These are phyloP conservation scores for Pyrgilauda ruficollis DNA, from an alignment of 2,113 vertebrate species.

Conservation along the genomic window DNA sequence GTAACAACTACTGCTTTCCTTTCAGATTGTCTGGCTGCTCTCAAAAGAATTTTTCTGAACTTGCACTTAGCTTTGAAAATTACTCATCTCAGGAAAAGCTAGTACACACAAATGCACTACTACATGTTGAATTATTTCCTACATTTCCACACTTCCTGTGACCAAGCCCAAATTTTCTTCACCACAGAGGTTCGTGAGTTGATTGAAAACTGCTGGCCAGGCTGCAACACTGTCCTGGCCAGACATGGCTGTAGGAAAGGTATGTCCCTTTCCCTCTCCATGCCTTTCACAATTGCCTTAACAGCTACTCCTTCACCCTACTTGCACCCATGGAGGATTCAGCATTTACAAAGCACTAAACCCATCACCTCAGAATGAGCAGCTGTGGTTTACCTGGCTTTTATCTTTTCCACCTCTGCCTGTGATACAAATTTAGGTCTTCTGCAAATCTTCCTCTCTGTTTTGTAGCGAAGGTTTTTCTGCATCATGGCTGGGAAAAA, in stretches of 20 bases:
- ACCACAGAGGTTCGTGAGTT: fast-evolving
- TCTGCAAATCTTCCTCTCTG: slow-evolving; percentile 75
- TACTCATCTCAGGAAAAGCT: not conserved
- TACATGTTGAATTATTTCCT: not conserved
- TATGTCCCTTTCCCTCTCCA: not conserved
- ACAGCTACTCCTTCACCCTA: not conserved
- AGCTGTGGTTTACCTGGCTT: slow-evolving; percentile 36
- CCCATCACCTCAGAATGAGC: not conserved
- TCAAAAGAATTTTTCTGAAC: not conserved
- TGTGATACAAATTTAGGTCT: slow-evolving; percentile 81
- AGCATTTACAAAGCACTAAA: not conserved
- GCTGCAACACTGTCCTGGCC: not conserved
- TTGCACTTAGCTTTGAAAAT: not conserved
- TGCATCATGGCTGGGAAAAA: slow-evolving; percentile 77
- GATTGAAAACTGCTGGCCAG: not conserved
- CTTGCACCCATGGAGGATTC: not conserved
- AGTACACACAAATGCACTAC: not conserved
- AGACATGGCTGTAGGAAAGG: not conserved
- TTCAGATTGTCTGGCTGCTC: not conserved
- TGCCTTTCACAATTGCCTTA: not conserved
- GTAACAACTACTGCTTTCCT: not conserved
- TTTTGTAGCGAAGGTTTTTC: slow-evolving; percentile 72
- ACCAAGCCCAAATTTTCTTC: not conserved
- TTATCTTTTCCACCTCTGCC: slow-evolving; percentile 67
- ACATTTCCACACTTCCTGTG: not conserved